Evolutionary conservation across 2,113 vertebrate species (phyloP).

Genomic region (Lucifuga dentata): DNA sequence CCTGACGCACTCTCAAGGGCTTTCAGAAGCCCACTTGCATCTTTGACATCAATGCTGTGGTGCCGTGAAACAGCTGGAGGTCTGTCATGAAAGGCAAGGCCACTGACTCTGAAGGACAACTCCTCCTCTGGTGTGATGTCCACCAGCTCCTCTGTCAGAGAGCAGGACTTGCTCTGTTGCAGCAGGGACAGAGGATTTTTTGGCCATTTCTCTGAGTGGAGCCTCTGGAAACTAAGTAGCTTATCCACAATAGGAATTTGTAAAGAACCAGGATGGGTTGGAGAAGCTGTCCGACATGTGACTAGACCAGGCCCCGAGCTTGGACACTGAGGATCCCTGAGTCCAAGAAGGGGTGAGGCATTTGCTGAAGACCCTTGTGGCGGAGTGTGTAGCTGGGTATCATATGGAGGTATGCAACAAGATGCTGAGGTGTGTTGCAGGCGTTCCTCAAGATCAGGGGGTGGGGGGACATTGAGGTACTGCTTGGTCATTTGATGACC

Average conservation of each 20-base stretch:
- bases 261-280: constrained; percentile 59
- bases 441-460: constrained; percentile 78
- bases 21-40: constrained; percentile 80
- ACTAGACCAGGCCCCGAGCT: constrained; percentile 26
- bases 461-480: constrained; percentile 88
- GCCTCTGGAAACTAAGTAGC: constrained; percentile 72
- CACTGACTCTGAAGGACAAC: constrained; percentile 75
- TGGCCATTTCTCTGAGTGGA: constrained; percentile 84
- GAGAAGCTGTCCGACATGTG: constrained; percentile 72
- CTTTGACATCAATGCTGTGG: constrained; percentile 87
- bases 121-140: constrained; percentile 83
- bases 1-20: constrained; percentile 74
- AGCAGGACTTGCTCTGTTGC: constrained; percentile 83
- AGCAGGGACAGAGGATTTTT: constrained; percentile 81
- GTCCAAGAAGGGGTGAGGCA: constrained; percentile 65
- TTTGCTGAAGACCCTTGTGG: constrained; percentile 56
- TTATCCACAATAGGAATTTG: constrained; percentile 65
- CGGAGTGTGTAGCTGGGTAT: constrained; percentile 77
- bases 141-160: constrained; percentile 83
- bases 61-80: constrained; percentile 78
- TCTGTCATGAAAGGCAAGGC: constrained; percentile 66
- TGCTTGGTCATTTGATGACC: constrained; percentile 89
- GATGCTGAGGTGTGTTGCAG: constrained; percentile 60
- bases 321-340: constrained; percentile 72
- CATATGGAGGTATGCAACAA: constrained; percentile 81